Base-by-base conservation (phyloP, 2,113 vertebrate species). In the Melanerpes aurifrons region DNA sequence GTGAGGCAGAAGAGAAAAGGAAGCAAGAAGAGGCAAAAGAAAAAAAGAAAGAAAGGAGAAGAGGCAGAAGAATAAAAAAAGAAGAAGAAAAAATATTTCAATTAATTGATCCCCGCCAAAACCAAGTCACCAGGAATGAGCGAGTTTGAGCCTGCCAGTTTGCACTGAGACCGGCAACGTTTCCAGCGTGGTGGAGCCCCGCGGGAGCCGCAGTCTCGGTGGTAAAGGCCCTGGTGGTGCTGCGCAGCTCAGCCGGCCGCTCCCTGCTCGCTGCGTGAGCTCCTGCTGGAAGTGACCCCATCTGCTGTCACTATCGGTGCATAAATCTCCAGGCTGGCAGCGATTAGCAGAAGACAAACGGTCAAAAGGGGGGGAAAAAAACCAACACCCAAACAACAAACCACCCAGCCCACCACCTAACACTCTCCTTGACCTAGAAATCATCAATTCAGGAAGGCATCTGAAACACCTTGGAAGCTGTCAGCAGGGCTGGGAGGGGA, bases 351-450 rank as follows among this genome's bases (percentile, higher is more conserved):
- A 95, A 96, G 94, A 96, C 95, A 96, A 95, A 94, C 32, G 67
- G 90, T 83, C 93, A 96, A 57, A 90, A 9, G 47, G 47, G 47
- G 47, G 47, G 47, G 17, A 8, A 19, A 48, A 47, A 43, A 43
- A 3, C 43, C 86, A 89, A 78, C 16, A 47, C 47, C 45, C 47
- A 48, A 48, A 48, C 47, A 18, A 48, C 17, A 48, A 48, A 48
- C 48, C 48, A 53, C 50, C 50, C 50, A 53, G 43, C 26, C 26
- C 26, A 28, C 3, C 31, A 35, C 3, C 1, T 86, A 91, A 84
- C 92, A 95, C 96, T 96, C 95, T 96, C 96, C 96, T 96, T 96
- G 96, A 96, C 96, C 96, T 95, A 96, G 95, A 96, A 96, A 96
- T 84, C 93, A 94, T 94, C 95, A 95, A 96, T 96, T 93, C 96